phyloP scores from a whole-genome alignment of 1,140 invertebrate species.

The Parapsyche elsis region DNA sequence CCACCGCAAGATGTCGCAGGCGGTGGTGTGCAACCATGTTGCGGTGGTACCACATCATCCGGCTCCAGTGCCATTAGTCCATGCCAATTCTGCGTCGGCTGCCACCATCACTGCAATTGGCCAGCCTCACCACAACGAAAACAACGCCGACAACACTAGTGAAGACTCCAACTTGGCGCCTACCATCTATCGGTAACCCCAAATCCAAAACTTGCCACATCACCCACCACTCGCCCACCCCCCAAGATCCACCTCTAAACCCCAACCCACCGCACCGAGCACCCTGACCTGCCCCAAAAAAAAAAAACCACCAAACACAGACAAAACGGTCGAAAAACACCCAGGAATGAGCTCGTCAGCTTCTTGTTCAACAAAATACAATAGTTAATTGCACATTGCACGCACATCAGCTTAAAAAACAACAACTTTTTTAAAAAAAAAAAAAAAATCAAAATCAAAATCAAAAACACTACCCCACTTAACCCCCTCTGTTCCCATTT shows the following conservation, averaged over 20 bases:
- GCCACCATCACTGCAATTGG: slow-evolving; percentile 58
- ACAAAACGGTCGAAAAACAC: too few species aligned
- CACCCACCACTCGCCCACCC: not conserved
- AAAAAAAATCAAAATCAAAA: not conserved
- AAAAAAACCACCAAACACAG: too few species aligned
- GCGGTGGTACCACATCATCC: not conserved
- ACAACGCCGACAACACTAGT: slow-evolving; percentile 80
- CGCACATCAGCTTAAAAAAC: slow-evolving; percentile 1
- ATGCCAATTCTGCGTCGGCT: slow-evolving; percentile 48
- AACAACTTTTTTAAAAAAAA: not conserved
- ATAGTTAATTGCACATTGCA: slow-evolving; percentile 23
- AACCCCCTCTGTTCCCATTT: not conserved
- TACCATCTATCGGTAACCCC: slow-evolving; percentile 82
- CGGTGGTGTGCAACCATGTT: slow-evolving; percentile 61
- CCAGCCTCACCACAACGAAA: slow-evolving; percentile 69
- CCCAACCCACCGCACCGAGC: not conserved
- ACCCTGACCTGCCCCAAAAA: not conserved
- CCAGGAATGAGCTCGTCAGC: not conserved
- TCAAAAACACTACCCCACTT: too few species aligned
- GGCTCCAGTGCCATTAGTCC: not conserved
- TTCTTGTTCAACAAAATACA: not conserved
- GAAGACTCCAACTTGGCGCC: slow-evolving; percentile 82
- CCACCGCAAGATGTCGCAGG: slow-evolving; percentile 62
- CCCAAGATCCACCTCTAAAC: not conserved
- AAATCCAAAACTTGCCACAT: not conserved